Base-by-base conservation (phyloP, 2,113 vertebrate species). In the Regulus satrapa region DNA sequence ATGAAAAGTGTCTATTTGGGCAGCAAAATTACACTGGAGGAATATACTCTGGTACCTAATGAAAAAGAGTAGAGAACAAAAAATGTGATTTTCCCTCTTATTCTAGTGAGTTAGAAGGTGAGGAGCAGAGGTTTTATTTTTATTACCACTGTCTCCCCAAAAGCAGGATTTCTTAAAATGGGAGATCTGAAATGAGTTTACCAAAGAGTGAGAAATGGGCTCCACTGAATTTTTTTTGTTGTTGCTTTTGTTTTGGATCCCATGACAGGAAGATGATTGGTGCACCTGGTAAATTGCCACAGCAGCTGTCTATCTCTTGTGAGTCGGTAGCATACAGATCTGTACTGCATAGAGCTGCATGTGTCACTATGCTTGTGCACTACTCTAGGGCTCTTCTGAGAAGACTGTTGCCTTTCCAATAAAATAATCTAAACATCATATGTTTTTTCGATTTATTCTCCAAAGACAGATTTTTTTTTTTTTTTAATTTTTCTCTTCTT, bases 81-180 rank as follows among this genome's bases (percentile, higher is more conserved):
- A 54, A 88, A 72, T 75, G 34, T 58, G 41, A 56, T 88, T 91
- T 94, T 38, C 19, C 4, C 38, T 61, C 36, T 81, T 86, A 69
- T 82, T 94, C 48, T 85, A 73, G 59, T 78, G 80, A 97, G 82
- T 95, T 96, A 61, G 71, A 93, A 94, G 75, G 46, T 95, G 82
- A 93, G 28, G 38, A 74, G 20, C 11, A 89, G 58, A 83, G 45
- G 80, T 93, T 92, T 46, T 73, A 8, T 49, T 71, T 54, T 75
- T 34, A 40, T 17, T 13, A 61, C 1, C 16, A 16, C 3, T 0
- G 0, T 3, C 3, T 3, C 8, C 18, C 3, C 5, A 80, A 63
- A 82, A n/a, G 7, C 3, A 93, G 46, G 58, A 78, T 89, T 96
- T 97, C 89, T 88, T 97, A 87, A 97, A 97, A 89, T 85, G 48